phyloP scores from a whole-genome alignment of 2,888 invertebrate genomes.

The Melieria omissa region DNA sequence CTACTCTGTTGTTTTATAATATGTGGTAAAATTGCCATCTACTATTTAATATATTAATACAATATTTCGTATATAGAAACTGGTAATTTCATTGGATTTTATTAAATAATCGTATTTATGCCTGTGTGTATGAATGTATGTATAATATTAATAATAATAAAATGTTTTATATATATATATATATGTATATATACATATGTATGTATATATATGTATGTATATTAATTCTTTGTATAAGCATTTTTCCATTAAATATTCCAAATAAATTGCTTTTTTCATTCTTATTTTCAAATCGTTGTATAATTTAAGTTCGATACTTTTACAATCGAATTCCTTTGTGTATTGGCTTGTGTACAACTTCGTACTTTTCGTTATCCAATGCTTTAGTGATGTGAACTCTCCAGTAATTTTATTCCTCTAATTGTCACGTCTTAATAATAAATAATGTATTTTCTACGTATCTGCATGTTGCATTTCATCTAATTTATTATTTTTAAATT shows the following conservation, averaged over 20 bases:
- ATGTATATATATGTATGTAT: slow-evolving; percentile 41
- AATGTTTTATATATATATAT: slow-evolving; percentile 13
- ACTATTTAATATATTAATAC: too few species aligned
- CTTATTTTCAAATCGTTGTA: slow-evolving; percentile 58
- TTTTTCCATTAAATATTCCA: slow-evolving; percentile 40
- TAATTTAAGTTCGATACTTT: slow-evolving; percentile 64
- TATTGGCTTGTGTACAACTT: neutral
- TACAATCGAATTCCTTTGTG: slow-evolving; percentile 43
- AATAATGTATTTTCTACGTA: too few species aligned
- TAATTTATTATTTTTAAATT: neutral
- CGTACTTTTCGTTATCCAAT: neutral
- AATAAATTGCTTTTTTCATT: slow-evolving; percentile 46
- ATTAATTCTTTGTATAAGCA: slow-evolving; percentile 33
- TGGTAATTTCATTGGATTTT: too few species aligned
- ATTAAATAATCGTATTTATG: slow-evolving; percentile 18
- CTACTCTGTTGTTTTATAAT: too few species aligned
- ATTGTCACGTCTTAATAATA: neutral
- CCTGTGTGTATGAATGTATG: slow-evolving; percentile 34
- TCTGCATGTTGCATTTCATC: too few species aligned
- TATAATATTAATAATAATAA: slow-evolving; percentile 21
- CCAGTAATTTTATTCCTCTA: slow-evolving; percentile 8
- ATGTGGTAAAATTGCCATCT: too few species aligned
- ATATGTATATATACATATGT: slow-evolving; percentile 31
- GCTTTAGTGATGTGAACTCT: neutral
- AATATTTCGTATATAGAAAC: too few species aligned